Evolutionary conservation across 2,113 vertebrate species (phyloP).

Genomic region (Anas platyrhynchos): DNA sequence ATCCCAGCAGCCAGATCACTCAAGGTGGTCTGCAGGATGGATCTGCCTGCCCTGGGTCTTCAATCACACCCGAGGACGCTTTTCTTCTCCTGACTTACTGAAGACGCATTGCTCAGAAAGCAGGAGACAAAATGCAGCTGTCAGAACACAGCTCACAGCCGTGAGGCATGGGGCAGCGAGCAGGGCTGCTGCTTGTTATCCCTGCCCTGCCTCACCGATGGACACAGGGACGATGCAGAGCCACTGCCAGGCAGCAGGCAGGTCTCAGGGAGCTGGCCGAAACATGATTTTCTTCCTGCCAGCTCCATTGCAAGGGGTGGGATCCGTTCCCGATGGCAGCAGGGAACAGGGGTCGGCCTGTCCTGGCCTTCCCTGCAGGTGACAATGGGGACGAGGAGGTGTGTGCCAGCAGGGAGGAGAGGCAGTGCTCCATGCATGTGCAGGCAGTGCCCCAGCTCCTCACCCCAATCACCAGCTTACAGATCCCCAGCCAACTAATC

Average conservation of each 20-base stretch:
- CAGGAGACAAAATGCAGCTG: slow-evolving; percentile 76
- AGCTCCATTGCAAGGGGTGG: neutral
- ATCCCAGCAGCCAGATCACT: slow-evolving; percentile 52
- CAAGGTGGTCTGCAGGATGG: slow-evolving; percentile 68
- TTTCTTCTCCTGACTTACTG: slow-evolving; percentile 62
- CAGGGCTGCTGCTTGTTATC: slow-evolving; percentile 81
- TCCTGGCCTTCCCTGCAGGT: neutral
- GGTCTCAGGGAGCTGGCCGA: neutral
- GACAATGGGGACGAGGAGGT: too few relatives aligned
- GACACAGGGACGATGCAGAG: slow-evolving; percentile 59
- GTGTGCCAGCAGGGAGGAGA: neutral
- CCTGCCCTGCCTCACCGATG: slow-evolving; percentile 38
- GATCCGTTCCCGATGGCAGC: neutral
- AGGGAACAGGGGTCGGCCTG: neutral
- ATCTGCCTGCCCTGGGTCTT: slow-evolving; percentile 72
- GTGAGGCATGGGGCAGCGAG: slow-evolving; percentile 75
- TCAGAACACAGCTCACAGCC: slow-evolving; percentile 72
- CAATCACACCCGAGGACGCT: slow-evolving; percentile 70
- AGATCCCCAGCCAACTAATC: neutral
- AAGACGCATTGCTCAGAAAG: slow-evolving; percentile 67
- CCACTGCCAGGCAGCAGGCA: slow-evolving; percentile 31
- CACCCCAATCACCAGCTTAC: neutral
- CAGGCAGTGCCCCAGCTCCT: neutral
- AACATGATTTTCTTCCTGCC: neutral
- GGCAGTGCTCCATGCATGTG: neutral